Evolutionary conservation across 2,797 vertebrate genomes (phyloP).

Genomic region (Parauchenoglanis punctatus): DNA sequence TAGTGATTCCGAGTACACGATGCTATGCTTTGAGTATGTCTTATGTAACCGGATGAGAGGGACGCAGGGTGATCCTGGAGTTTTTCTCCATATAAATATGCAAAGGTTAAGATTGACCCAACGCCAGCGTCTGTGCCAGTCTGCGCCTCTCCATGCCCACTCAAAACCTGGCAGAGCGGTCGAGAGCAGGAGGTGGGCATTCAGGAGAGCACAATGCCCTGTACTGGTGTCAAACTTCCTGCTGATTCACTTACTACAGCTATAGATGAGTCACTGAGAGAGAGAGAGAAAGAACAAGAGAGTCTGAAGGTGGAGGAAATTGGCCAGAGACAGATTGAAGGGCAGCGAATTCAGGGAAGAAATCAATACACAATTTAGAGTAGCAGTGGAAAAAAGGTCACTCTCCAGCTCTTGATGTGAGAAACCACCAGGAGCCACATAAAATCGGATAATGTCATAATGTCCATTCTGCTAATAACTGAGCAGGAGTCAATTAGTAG

Average conservation of each 20-base stretch:
- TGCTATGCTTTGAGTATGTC: constrained; percentile 29
- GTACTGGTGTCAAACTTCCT: constrained; percentile 29
- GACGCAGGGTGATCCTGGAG: constrained; percentile 30
- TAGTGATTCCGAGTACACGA: constrained; percentile 13
- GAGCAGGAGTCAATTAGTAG: constrained; percentile 46
- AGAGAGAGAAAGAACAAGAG: neutral
- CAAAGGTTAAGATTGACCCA: constrained; percentile 34
- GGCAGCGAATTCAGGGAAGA: neutral
- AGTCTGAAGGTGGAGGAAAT: constrained; percentile 6
- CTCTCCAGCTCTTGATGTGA: neutral
- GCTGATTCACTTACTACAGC: constrained; percentile 37
- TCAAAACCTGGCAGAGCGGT: constrained; percentile 20
- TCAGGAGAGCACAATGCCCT: constrained; percentile 23
- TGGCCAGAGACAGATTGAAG: neutral
- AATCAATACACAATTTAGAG: constrained; percentile 30
- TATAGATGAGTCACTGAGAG: neutral
- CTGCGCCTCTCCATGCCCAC: constrained; percentile 19
- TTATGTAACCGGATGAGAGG: constrained; percentile 56
- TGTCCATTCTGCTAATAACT: constrained; percentile 36
- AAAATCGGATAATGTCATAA: constrained; percentile 38
- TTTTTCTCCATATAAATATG: constrained; percentile 39
- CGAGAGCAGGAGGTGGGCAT: constrained; percentile 33
- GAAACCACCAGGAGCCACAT: neutral
- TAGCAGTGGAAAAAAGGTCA: constrained; percentile 24
- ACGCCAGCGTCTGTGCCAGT: neutral